These are phyloP conservation scores for Pseudolaguvia tuberculata DNA, from an alignment of 2,113 vertebrate genomes.

Conservation along the genomic window DNA sequence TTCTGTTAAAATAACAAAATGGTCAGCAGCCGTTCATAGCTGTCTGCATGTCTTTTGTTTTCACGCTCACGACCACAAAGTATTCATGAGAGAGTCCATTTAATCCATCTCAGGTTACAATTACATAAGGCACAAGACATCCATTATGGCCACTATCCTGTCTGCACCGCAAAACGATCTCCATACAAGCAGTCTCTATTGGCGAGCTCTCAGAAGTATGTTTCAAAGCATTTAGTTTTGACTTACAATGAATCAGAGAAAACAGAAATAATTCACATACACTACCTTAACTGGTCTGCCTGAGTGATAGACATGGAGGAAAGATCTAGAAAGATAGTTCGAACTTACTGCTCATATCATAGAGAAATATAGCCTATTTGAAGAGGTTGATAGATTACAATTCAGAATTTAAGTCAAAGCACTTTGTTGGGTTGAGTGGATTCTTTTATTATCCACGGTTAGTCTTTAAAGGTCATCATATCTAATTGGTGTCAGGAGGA, in stretches of 20 bases:
- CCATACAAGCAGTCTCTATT: constrained; percentile 57
- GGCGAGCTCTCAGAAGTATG: constrained; percentile 59
- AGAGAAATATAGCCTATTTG: no score
- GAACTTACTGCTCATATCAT: no score
- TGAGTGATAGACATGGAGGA: constrained; percentile 41
- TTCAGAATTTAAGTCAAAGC: no score
- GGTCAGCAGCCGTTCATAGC: constrained; percentile 33
- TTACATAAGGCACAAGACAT: constrained; percentile 58
- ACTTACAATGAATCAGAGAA: constrained; percentile 61
- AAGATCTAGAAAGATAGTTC: neutral
- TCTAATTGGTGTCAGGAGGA: no score
- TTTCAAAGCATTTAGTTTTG: constrained; percentile 63
- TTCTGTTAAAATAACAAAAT: constrained; percentile 35
- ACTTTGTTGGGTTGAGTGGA: no score
- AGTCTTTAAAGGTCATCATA: no score
- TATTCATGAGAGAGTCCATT: constrained; percentile 51
- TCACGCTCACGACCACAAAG: constrained; percentile 45
- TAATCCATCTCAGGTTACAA: constrained; percentile 54
- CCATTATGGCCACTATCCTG: constrained; percentile 55
- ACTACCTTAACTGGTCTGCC: constrained; percentile 52
- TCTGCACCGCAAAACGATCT: constrained; percentile 59
- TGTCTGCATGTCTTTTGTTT: constrained; percentile 39
- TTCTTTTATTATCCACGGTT: no score
- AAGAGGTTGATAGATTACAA: no score
- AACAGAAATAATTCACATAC: constrained; percentile 60